A percentile compares a stretch with the other conserved stretches of the same genome.
Conservation (phyloP, 2,113 vertebrate species). For the Hypocryptadius cinnamomeus region DNA sequence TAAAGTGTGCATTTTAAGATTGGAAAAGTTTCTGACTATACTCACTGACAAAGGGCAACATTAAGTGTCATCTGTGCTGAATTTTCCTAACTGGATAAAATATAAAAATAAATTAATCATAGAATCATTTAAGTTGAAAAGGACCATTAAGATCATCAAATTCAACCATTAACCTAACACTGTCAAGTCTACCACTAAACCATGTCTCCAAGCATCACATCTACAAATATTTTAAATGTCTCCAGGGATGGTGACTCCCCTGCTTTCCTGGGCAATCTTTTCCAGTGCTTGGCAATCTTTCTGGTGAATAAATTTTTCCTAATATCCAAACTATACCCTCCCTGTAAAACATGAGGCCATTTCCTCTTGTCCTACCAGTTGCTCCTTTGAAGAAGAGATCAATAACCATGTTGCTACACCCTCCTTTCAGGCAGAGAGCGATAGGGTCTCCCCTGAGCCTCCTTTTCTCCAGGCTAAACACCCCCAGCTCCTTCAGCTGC, state of each 20-base stretch:
- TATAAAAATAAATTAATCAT: neutral
- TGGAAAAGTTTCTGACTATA: neutral
- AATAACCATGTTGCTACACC: accelerated
- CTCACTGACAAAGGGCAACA: neutral
- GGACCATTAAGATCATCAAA: neutral
- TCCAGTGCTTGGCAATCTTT: neutral
- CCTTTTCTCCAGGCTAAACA: neutral
- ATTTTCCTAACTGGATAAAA: neutral
- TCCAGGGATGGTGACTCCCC: neutral
- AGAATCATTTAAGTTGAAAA: neutral
- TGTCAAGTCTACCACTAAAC: neutral
- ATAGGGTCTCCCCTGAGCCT: neutral
- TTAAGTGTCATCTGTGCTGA: neutral
- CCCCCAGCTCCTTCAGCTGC: accelerated
- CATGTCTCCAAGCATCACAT: neutral
- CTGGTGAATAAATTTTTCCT: neutral
- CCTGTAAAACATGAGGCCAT: neutral
- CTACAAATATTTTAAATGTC: neutral
- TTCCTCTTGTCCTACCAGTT: neutral
- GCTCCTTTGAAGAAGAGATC: neutral
- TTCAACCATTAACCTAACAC: neutral
- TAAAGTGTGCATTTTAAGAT: neutral
- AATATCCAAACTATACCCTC: neutral
- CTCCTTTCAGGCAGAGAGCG: accelerated
- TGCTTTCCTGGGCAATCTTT: neutral